Base-by-base conservation (phyloP, 1,140 invertebrate genomes). In the Ceratosolen fusciceps region DNA sequence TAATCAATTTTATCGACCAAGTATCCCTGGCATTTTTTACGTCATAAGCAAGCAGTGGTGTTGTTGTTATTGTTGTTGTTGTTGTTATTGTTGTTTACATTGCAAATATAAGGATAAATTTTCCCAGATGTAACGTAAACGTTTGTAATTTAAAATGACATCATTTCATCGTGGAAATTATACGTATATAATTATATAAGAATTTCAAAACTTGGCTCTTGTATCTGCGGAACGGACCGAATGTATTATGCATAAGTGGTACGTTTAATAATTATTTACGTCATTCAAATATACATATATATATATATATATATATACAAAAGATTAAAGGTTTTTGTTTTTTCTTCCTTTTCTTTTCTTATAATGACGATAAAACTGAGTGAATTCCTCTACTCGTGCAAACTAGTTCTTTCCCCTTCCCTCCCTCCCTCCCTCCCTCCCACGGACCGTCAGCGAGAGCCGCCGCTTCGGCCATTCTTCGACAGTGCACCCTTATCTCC, bases 131-230 rank as follows among this genome's bases (percentile, higher is more conserved):
- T 19, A 26, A 62, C 34, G 34, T 62, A 34, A 31, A 62, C 14
- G 29, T 62, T 19, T 62, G 31, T 14, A 62, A 62, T 62, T 62
- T 62, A 34, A 21, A 62, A 62, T 34, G 26, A 62, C 58, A 62
- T 62, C 58, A 62, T 62, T 62, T 29, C 58, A 62, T 62, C 58
- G 19, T 62, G 26, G 9, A 62, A 62, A 62, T 14, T 19, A 34
- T 62, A 62, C n/a, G n/a, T 62, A 19, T 29, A 3, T 34, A 62
- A 62, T 62, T 62, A 34, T 62, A 62, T 62, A 62, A 62, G 29
- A 62, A 19, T 62, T 62, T 62, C 29, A 62, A 62, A 62, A 62
- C 58, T 58, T 58, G 54, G 26, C 54, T 62, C 21, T 62, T 26
- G 34, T 62, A 62, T 62, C 58, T 34, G 21, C 34, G 19, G 34